Evolutionary conservation across 1,140 invertebrate species (phyloP), one percentile per base, ranked within the genome.

Genomic region (Drosophila arizonae): DNA sequence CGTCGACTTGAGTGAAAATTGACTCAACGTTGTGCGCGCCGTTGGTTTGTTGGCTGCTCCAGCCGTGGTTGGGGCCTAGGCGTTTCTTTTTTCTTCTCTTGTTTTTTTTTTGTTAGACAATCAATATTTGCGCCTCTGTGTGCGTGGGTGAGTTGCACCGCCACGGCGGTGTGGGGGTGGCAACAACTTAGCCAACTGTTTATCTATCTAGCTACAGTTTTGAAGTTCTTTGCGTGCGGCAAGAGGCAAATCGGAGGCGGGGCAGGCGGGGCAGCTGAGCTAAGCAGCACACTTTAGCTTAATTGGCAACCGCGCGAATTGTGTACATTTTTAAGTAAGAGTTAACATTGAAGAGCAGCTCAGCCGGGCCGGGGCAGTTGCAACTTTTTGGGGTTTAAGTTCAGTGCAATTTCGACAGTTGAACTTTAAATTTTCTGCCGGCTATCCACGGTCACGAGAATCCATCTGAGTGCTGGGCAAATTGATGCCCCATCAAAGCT

Each of bases 301-400:
- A 85, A 85, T 85, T 85, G 81, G 77, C 76, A 86, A 69, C 81
- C 81, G 64, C 77, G 66, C 81, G 60, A 72, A 50, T 68, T 86
- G 81, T 85, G 81, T 86, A 77, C 81, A 85, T 78, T 85, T 85
- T 85, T 86, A 86, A 85, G 81, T 86, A 85, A 85, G 77, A 86
- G 81, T 85, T 86, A 86, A 85, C 72, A 85, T 85, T 85, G 72
- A 86, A 78, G 70, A 61, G 74, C 39, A 61, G 57, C 50, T 36
- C 50, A 6, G 13, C 13, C 10, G 56, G 6, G 17, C 8, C 15
- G 28, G 5, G 10, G 41, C 55, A 56, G 24, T 33, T 54, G 39
- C 36, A 71, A 57, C 33, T 66, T 51, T 56, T 56, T 55, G 41
- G 24, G 54, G 48, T 30, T 55, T 55, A 55, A 63, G 52, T 63